These are phyloP conservation scores for Pinna nobilis DNA, from an alignment of 1,140 invertebrate genomes.

Conservation along the genomic window DNA sequence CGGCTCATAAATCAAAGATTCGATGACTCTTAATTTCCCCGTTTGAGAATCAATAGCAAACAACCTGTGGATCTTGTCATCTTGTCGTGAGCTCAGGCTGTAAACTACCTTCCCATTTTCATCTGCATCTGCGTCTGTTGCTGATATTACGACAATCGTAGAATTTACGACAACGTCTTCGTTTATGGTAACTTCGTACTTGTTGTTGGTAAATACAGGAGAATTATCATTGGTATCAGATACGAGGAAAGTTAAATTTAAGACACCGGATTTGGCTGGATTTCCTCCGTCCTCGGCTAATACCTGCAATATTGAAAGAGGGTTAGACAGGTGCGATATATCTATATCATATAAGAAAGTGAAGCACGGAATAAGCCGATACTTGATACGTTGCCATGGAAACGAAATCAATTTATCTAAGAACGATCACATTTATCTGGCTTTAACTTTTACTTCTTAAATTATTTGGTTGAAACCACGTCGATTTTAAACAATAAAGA, in stretches of 20 bases:
- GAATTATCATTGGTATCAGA: slow-evolving; percentile 78
- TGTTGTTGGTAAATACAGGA: slow-evolving; percentile 53
- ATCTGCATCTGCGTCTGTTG: slow-evolving; percentile 94
- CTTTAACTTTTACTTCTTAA: not conserved
- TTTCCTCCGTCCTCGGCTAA: slow-evolving; percentile 66
- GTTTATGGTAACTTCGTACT: slow-evolving; percentile 90
- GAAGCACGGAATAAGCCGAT: not conserved
- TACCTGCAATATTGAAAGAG: slow-evolving; percentile 35
- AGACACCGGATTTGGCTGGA: slow-evolving; percentile 73
- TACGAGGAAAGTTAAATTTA: slow-evolving; percentile 52
- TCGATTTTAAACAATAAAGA: too few relatives aligned
- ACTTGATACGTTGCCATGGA: not conserved
- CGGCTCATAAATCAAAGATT: slow-evolving; percentile 50
- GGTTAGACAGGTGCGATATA: not conserved
- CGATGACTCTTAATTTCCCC: slow-evolving; percentile 44
- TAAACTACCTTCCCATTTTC: slow-evolving; percentile 96
- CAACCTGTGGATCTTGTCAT: slow-evolving; percentile 40
- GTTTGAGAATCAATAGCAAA: slow-evolving; percentile 47
- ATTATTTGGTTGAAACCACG: not conserved
- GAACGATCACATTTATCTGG: not conserved
- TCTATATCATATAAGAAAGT: not conserved
- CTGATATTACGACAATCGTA: slow-evolving; percentile 91
- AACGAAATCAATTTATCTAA: not conserved
- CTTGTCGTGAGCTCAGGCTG: slow-evolving; percentile 76
- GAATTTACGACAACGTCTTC: slow-evolving; percentile 79